Evolutionary conservation across 2,113 vertebrate genomes (phyloP).

Genomic region (Engystomops pustulosus): DNA sequence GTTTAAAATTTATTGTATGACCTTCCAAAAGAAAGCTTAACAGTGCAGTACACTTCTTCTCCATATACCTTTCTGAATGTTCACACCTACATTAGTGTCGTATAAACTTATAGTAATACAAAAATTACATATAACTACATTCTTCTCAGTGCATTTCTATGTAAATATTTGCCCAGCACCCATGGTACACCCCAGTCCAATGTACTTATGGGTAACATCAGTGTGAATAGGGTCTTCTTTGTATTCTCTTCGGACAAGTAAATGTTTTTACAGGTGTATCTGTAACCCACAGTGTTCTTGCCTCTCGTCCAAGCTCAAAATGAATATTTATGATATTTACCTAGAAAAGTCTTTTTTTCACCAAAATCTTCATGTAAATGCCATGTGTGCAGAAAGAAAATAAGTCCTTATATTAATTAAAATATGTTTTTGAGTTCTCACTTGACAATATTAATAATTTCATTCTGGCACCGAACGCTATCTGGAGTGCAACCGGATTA

Average conservation of each 20-base stretch:
- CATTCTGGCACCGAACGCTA: constrained; percentile 61
- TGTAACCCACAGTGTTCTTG: not conserved
- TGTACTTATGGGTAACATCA: not conserved
- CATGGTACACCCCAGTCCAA: no score
- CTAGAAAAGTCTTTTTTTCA: not conserved
- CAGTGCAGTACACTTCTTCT: not conserved
- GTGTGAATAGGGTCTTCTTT: not conserved
- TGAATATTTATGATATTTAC: not conserved
- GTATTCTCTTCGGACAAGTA: not conserved
- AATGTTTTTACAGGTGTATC: not conserved
- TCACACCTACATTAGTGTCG: not conserved
- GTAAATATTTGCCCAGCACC: no score
- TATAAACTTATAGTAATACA: no score
- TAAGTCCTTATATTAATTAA: constrained; percentile 43
- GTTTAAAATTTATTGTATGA: no score
- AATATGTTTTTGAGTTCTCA: constrained; percentile 34
- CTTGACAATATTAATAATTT: constrained; percentile 60
- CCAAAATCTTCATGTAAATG: not conserved
- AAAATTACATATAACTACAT: not conserved
- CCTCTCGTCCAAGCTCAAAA: no score
- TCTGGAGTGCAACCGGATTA: constrained; percentile 51
- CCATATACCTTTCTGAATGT: not conserved
- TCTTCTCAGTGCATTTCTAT: not conserved
- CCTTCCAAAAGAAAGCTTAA: no score
- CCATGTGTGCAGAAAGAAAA: constrained; percentile 43